These are phyloP conservation scores for Microtus oregoni DNA, from an alignment of 2,113 vertebrate species.

Conservation along the genomic window DNA sequence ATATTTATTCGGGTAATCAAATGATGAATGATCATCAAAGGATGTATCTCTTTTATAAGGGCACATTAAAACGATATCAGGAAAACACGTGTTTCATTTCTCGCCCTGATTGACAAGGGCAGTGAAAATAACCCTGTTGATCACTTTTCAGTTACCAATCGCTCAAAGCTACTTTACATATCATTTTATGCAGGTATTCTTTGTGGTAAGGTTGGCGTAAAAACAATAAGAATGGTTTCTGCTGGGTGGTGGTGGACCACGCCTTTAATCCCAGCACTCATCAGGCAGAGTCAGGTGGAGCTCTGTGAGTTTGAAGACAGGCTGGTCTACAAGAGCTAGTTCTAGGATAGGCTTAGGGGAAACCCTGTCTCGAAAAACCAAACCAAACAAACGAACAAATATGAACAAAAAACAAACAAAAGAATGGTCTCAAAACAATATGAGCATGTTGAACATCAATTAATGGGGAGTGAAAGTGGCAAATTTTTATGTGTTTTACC, in stretches of 20 bases:
- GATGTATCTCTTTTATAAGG: not conserved
- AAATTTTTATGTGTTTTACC: not conserved
- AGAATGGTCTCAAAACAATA: not conserved
- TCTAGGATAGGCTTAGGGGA: too few relatives aligned
- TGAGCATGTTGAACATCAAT: not conserved
- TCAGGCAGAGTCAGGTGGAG: too few relatives aligned
- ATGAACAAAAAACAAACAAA: too few relatives aligned
- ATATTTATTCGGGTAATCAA: not conserved
- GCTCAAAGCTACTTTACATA: not conserved
- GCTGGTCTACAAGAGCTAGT: too few relatives aligned
- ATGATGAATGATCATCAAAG: not conserved
- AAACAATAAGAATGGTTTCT: not conserved
- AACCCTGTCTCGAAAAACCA: too few relatives aligned
- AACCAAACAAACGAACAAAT: too few relatives aligned
- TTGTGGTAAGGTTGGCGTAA: slow-evolving; percentile 11
- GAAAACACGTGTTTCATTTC: not conserved
- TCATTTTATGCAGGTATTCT: slow-evolving; percentile 16
- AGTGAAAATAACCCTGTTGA: not conserved
- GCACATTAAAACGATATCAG: not conserved
- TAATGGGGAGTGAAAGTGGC: not conserved
- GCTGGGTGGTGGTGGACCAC: fast-evolving
- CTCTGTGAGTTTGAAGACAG: too few relatives aligned
- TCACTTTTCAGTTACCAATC: not conserved
- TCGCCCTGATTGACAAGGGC: not conserved
- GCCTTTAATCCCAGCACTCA: too few relatives aligned